These are phyloP conservation scores for Casuarius casuarius DNA, from an alignment of 2,113 vertebrate species.

Conservation along the genomic window DNA sequence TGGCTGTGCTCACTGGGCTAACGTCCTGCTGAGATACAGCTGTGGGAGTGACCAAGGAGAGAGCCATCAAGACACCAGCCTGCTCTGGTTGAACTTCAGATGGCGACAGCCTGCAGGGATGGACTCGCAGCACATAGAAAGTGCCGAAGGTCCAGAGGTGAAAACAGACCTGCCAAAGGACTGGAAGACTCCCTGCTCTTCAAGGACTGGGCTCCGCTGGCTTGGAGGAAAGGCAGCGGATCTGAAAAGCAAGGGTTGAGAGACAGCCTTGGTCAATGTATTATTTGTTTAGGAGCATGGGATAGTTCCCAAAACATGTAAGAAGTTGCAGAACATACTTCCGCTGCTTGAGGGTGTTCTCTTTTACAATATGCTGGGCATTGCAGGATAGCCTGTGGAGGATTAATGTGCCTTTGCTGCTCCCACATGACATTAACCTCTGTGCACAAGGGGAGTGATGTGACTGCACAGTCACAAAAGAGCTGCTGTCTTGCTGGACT, in stretches of 20 bases:
- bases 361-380: neutral
- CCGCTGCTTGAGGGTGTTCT: neutral
- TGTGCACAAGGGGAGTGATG: neutral
- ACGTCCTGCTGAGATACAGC: neutral
- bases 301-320: neutral
- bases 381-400: accelerated
- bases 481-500: neutral
- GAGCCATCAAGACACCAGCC: neutral
- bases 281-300: neutral
- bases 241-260: neutral
- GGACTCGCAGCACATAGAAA: neutral
- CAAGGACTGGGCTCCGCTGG: neutral
- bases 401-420: neutral
- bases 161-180: neutral
- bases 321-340: neutral
- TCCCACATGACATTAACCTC: neutral
- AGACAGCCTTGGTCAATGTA: neutral
- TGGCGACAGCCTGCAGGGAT: neutral
- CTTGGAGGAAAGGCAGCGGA: neutral
- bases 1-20: neutral
- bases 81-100: neutral
- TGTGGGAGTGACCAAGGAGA: neutral
- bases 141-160: neutral
- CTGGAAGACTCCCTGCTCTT: neutral
- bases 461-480: neutral